Evolutionary conservation across 1,140 invertebrate genomes (phyloP).

Genomic region (Helicoverpa armigera): DNA sequence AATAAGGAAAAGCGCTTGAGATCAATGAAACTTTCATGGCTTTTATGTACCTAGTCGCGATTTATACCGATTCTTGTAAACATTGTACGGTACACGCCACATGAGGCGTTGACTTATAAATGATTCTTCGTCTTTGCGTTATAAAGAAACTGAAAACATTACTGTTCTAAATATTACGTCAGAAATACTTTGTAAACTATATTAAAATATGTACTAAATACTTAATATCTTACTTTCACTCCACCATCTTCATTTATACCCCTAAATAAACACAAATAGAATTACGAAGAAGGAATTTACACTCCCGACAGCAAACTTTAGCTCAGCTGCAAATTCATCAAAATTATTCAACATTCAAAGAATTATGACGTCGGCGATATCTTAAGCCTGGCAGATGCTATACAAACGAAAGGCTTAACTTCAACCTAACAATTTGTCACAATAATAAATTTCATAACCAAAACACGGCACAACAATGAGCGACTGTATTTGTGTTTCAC

Average conservation of each 20-base stretch:
- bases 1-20: slow-evolving; percentile 72
- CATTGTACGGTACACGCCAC: slow-evolving; percentile 12
- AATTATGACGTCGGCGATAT: slow-evolving; percentile 54
- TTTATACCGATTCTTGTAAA: slow-evolving; percentile 33
- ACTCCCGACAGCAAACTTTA: slow-evolving; percentile 24
- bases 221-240: neutral
- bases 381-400: slow-evolving; percentile 61
- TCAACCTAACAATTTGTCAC: slow-evolving; percentile 81
- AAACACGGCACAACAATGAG: slow-evolving; percentile 77
- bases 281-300: slow-evolving; percentile 22
- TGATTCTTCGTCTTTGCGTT: neutral
- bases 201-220: neutral
- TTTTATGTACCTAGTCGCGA: slow-evolving; percentile 52
- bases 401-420: slow-evolving; percentile 75
- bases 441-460: slow-evolving; percentile 82
- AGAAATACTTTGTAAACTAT: too few species aligned
- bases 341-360: slow-evolving; percentile 55
- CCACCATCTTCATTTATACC: slow-evolving; percentile 2
- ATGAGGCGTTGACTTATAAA: slow-evolving; percentile 41
- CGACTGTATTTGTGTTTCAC: slow-evolving; percentile 67
- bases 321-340: slow-evolving; percentile 46
- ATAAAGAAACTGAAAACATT: neutral
- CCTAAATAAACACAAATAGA: slow-evolving; percentile 13
- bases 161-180: too few species aligned
- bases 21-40: slow-evolving; percentile 75